Percentiles rank a stretch among this genome's conserved stretches.
Evolutionary conservation across 2,797 vertebrate genomes (phyloP).

Genomic region (Eidolon dupreanum): DNA sequence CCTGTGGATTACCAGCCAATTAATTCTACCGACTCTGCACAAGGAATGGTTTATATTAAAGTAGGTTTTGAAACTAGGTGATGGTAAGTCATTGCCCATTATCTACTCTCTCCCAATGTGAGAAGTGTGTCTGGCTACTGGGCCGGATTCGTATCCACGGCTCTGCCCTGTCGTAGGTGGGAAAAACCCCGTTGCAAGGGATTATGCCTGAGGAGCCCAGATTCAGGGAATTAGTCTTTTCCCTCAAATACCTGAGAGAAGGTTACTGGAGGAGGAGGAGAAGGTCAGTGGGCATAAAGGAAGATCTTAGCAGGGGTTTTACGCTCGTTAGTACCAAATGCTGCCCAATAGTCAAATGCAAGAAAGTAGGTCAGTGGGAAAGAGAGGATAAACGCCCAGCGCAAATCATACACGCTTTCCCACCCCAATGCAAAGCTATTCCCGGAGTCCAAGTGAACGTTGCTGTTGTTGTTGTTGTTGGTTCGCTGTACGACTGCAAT

Average conservation of each 20-base stretch:
- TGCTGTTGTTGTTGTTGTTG: neutral
- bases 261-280: neutral
- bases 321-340: constrained; percentile 9
- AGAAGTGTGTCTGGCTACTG: neutral
- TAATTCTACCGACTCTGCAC: constrained; percentile 53
- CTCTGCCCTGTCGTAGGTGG: neutral
- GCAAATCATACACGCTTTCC: neutral
- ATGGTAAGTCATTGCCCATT: neutral
- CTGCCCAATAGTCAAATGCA: constrained; percentile 22
- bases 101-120: neutral
- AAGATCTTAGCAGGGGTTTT: neutral
- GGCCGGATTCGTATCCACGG: neutral
- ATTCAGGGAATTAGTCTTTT: constrained; percentile 17
- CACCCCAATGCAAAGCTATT: neutral
- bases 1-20: constrained; percentile 47
- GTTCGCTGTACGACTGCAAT: constrained; percentile 30
- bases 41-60: constrained; percentile 25
- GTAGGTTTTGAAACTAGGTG: neutral
- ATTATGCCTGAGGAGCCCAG: neutral
- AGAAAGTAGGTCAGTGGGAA: constrained; percentile 54
- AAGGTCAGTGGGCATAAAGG: neutral
- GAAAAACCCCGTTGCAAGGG: neutral
- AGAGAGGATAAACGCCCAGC: neutral
- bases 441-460: neutral
- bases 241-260: constrained; percentile 6